phyloP scores from a whole-genome alignment of 2,797 vertebrate species.

The Spizella passerina region DNA sequence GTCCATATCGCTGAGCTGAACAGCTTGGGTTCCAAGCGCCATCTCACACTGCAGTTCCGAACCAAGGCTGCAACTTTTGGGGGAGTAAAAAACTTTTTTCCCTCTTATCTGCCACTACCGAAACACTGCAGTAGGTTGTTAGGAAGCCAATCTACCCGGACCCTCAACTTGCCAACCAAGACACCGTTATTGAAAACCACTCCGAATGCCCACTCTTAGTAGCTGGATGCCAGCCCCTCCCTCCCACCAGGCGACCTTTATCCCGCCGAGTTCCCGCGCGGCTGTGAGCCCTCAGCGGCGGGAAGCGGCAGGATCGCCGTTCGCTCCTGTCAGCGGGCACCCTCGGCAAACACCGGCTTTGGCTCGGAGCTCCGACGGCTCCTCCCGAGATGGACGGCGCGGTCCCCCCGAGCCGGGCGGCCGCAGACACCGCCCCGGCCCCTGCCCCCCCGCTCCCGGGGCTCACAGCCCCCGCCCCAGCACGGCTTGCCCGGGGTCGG shows the following conservation, averaged over 20 bases:
- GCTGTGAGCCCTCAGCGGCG: rapidly evolving
- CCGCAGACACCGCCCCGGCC: background rate
- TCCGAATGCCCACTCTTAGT: rapidly evolving
- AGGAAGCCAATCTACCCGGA: background rate
- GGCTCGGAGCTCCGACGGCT: background rate
- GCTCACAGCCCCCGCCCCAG: background rate
- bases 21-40: background rate
- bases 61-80: rapidly evolving
- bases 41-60: background rate
- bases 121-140: background rate
- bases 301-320: rapidly evolving
- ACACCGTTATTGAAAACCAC: rapidly evolving
- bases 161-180: no score
- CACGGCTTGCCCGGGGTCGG: background rate
- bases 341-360: rapidly evolving
- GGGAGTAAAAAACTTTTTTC: rapidly evolving
- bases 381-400: background rate
- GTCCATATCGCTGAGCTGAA: background rate
- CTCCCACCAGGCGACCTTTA: background rate
- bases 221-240: no score
- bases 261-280: background rate
- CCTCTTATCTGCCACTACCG: background rate
- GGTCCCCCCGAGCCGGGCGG: background rate
- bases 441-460: background rate
- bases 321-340: background rate